phyloP scores from a whole-genome alignment of 1,140 invertebrate genomes.

The Drosophila kanapiae region DNA sequence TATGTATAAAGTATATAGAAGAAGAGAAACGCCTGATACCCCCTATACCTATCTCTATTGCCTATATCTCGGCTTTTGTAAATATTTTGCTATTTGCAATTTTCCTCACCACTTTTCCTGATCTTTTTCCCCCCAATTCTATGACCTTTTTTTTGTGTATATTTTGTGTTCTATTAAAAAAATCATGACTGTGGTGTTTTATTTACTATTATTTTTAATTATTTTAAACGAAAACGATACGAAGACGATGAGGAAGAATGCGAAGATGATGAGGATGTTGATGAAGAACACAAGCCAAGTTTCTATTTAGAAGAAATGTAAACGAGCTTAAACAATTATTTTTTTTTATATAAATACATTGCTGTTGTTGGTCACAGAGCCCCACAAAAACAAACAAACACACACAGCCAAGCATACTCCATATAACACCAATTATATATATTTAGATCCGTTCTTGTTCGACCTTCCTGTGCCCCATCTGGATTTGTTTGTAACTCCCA shows the following conservation, averaged over 20 bases:
- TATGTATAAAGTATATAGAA: constrained; percentile 16
- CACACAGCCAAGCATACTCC: constrained; percentile 27
- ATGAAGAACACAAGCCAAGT: constrained; percentile 45
- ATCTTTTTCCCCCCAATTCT: constrained; percentile 30
- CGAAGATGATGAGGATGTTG: constrained; percentile 7
- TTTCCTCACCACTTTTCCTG: constrained; percentile 41
- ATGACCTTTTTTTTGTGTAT: constrained; percentile 24
- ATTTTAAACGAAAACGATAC: constrained; percentile 64
- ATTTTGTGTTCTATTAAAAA: constrained; percentile 67
- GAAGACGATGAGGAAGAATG: constrained; percentile 22
- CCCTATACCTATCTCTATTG: constrained; percentile 4
- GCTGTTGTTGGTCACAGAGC: constrained; percentile 32
- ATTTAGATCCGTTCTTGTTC: constrained; percentile 33
- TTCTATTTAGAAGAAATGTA: constrained; percentile 31
- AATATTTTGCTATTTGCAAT: constrained; percentile 67
- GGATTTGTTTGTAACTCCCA: constrained; percentile 37
- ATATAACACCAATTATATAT: constrained; percentile 20
- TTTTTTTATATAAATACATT: constrained; percentile 19
- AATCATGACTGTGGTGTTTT: constrained; percentile 85
- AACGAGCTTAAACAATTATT: constrained; percentile 18
- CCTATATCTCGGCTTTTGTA: constrained; percentile 58
- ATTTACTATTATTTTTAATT: constrained; percentile 84
- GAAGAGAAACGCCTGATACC: constrained; percentile 21
- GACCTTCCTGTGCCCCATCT: constrained; percentile 12
- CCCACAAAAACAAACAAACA: constrained; percentile 12